Base-by-base conservation (phyloP, 2,888 invertebrate genomes). In the Gerris lacustris region DNA sequence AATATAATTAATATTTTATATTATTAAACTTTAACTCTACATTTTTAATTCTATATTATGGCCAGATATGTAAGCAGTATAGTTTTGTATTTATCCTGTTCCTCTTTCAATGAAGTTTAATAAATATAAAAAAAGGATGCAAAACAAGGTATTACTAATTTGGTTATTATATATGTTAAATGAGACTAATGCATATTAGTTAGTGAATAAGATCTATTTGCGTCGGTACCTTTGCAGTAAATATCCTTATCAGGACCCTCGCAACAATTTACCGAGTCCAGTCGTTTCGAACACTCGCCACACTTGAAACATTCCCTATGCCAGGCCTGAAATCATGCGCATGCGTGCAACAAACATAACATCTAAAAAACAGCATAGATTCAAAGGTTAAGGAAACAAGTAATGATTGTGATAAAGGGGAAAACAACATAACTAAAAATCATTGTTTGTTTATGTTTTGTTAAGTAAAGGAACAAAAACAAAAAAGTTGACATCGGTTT, bases 251-350 rank as follows among this genome's bases (percentile, higher is more conserved):
- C 94, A 78, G 95, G 91, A 79, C 92, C 96, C 83, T 94, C 94
- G 83, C 93, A 93, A 85, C 91, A 92, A 84, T 90, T 91, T 79
- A 90, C 87, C 76, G 94, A 94, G 84, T 94, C 93, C 85, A 94
- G 86, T 80, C 90, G 86, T 85, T 92, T 94, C 79, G 85, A 83
- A 84, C 94, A 94, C 78, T 88, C 86, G 81, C 86, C 91, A 86
- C 94, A 94, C 85, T 93, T 94, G 89, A 89, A 94, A 86, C 94
- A 94, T 85, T 91, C 90, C 86, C 84, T 92, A 87, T 94, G 94
- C 91, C 92, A 94, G 81, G 85, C 87, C 90, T 91, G 82, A 82
- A 85, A 85, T 71, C 75, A 74, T 72, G 74, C 67, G 72, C 74
- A 75, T 75, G 75, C 74, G 73, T 63, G 70, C 67, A 70, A 72